Evolutionary conservation across 2,113 vertebrate species (phyloP).

Genomic region (Jaculus jaculus): DNA sequence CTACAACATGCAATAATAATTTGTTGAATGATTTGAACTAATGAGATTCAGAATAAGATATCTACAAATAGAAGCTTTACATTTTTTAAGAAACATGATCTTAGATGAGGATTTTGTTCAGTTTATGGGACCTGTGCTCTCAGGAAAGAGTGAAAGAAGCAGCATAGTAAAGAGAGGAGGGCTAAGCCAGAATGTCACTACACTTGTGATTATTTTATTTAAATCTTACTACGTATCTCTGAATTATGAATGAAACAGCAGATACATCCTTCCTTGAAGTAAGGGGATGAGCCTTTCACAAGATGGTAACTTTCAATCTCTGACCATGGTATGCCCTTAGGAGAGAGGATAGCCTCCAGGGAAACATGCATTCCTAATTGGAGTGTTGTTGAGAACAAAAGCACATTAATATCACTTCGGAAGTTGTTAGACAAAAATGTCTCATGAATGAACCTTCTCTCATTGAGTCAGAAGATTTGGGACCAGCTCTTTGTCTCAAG

Average conservation of each 20-base stretch:
- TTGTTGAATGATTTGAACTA: not conserved
- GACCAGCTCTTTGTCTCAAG: not conserved
- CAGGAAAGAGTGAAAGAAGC: not conserved
- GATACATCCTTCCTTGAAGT: not conserved
- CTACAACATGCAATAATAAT: not conserved
- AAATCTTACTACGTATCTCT: not conserved
- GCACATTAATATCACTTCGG: not conserved
- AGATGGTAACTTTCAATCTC: not conserved
- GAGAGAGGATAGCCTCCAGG: not conserved
- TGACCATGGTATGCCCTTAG: not conserved
- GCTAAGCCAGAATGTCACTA: not conserved
- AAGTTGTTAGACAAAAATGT: constrained; percentile 25
- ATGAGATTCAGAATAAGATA: not conserved
- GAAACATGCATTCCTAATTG: not conserved
- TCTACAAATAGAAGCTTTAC: not conserved
- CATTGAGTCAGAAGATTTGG: not conserved
- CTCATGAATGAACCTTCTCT: not conserved
- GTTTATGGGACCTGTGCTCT: not conserved
- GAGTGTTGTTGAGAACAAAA: not conserved
- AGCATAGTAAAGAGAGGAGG: not conserved
- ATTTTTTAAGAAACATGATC: not conserved
- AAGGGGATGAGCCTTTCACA: not conserved
- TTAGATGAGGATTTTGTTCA: constrained; percentile 1
- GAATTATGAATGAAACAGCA: not conserved
- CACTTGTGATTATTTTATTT: constrained; percentile 19